Conservation (phyloP, 2,797 vertebrate species). For the Mus caroli region DNA sequence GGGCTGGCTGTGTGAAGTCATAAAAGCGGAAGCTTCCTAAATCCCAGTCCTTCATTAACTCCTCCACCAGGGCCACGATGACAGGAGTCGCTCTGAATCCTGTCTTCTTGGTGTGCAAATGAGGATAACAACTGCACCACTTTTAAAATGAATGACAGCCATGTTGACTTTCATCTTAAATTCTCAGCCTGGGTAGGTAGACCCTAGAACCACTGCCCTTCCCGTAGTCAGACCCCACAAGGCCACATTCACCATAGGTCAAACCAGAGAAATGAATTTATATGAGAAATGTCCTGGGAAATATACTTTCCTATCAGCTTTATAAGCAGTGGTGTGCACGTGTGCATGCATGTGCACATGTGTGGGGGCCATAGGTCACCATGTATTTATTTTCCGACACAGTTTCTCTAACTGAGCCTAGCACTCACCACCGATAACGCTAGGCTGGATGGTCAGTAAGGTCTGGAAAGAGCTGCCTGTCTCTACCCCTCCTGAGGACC, state of each 20-base stretch:
- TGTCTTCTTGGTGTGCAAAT: slow-evolving; percentile 16
- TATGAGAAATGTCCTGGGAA: background rate
- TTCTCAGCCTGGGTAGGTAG: background rate
- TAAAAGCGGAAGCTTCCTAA: background rate
- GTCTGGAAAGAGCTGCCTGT: background rate
- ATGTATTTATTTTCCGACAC: background rate
- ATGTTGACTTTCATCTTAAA: background rate
- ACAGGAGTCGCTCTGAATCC: background rate
- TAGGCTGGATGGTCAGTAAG: background rate
- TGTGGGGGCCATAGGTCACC: no score
- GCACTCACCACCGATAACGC: background rate
- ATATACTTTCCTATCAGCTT: background rate
- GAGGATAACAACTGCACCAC: background rate
- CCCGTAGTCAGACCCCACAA: background rate
- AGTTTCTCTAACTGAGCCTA: background rate
- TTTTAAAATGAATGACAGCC: slow-evolving; percentile 4
- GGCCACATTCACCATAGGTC: background rate
- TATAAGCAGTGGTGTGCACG: background rate
- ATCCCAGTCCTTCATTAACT: background rate
- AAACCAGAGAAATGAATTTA: slow-evolving; percentile 1
- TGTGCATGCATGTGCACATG: no score
- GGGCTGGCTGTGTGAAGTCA: background rate
- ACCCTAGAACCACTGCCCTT: background rate
- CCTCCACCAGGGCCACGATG: background rate
- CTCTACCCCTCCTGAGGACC: no score